These are phyloP conservation scores for Bombus huntii DNA, from an alignment of 1,140 invertebrate species.

Conservation along the genomic window DNA sequence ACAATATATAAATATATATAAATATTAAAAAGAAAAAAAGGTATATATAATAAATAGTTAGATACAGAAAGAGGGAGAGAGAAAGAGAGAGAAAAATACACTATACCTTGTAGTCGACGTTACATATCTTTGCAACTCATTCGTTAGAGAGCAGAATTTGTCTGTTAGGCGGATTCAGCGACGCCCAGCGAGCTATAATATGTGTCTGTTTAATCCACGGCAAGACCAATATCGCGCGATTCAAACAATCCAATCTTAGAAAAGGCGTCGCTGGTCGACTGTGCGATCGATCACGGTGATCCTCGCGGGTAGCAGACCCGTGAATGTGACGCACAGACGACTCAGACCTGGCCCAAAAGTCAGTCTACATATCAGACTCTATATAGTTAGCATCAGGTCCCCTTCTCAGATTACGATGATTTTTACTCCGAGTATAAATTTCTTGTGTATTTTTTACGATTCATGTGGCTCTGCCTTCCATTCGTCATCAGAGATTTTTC, in stretches of 20 bases:
- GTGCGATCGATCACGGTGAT: constrained; percentile 5
- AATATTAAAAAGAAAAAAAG: constrained; percentile 29
- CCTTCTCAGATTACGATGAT: constrained; percentile 4
- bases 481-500: not conserved
- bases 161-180: constrained; percentile 19
- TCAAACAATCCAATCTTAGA: constrained; percentile 16
- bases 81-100: constrained; percentile 42
- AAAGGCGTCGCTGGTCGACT: not conserved
- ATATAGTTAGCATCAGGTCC: constrained; percentile 54
- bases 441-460: not conserved
- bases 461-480: not conserved
- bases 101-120: constrained; percentile 67
- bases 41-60: constrained; percentile 42
- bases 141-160: constrained; percentile 49
- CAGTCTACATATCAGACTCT: constrained; percentile 77
- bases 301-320: constrained; percentile 10
- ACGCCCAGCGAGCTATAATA: not conserved
- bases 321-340: constrained; percentile 48
- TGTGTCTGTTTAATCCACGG: not conserved
- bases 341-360: constrained; percentile 56
- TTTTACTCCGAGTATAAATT: not conserved
- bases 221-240: constrained; percentile 15
- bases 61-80: constrained; percentile 20
- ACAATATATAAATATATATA: constrained; percentile 33
- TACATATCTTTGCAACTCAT: constrained; percentile 66